These are phyloP conservation scores for Cairina moschata DNA, from an alignment of 2,113 vertebrate genomes.

Conservation along the genomic window DNA sequence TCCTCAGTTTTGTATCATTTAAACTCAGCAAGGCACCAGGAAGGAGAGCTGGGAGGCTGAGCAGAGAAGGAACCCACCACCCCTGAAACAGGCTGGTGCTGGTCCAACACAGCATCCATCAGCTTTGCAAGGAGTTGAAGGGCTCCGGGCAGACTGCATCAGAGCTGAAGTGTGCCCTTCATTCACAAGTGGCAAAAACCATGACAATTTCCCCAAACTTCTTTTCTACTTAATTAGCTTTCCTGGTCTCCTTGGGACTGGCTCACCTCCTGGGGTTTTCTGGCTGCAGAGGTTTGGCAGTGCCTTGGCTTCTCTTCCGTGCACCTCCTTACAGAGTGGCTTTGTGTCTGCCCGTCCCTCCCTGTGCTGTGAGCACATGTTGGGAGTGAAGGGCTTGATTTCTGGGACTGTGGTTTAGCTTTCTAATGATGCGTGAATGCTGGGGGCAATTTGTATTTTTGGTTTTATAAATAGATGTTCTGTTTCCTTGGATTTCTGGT, in stretches of 20 bases:
- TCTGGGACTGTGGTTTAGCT: background rate
- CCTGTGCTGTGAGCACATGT: background rate
- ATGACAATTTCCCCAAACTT: rapidly evolving
- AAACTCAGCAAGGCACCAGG: background rate
- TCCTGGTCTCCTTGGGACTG: rapidly evolving
- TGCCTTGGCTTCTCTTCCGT: background rate
- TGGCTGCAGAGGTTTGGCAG: background rate
- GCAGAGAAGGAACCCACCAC: background rate
- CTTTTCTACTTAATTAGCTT: background rate
- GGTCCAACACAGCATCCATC: background rate
- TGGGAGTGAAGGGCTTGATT: background rate
- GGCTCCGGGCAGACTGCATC: background rate
- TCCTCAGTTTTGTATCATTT: background rate
- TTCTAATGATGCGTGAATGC: background rate
- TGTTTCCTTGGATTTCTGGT: background rate
- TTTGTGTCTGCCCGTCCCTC: background rate
- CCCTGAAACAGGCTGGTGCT: background rate
- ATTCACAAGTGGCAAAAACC: background rate
- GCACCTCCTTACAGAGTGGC: background rate
- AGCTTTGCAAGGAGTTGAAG: background rate
- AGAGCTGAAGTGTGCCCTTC: background rate
- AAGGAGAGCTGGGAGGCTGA: background rate
- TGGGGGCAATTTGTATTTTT: background rate
- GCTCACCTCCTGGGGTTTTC: background rate
- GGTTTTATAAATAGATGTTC: background rate